phyloP scores from a whole-genome alignment of 2,888 invertebrate species.

The Altica lythri region DNA sequence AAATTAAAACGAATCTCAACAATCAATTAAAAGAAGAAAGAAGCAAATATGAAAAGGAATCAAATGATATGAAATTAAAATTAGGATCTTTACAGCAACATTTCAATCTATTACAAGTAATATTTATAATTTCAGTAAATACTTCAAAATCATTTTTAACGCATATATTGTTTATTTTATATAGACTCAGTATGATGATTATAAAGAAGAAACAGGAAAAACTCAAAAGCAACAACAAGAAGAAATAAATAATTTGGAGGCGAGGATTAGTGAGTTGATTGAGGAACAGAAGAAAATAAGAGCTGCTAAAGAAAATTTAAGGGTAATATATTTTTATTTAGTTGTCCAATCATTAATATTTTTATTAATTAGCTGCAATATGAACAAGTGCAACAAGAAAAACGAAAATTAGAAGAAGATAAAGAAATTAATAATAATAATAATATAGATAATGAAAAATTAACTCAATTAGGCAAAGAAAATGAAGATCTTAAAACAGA shows the following conservation, averaged over 20 bases:
- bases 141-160: too few species aligned
- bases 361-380: constrained; percentile 49
- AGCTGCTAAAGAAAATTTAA: constrained; percentile 53
- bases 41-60: constrained; percentile 58
- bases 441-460: constrained; percentile 46
- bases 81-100: constrained; percentile 63
- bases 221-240: constrained; percentile 58
- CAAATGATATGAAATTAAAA: constrained; percentile 59
- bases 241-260: constrained; percentile 58
- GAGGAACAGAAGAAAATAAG: constrained; percentile 58
- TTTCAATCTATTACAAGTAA: constrained; percentile 56
- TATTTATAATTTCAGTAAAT: not conserved
- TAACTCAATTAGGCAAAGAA: constrained; percentile 47
- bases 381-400: constrained; percentile 50
- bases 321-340: constrained; percentile 48
- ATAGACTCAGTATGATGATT: constrained; percentile 61
- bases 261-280: constrained; percentile 58
- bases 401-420: constrained; percentile 49
- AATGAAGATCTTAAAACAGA: constrained; percentile 48
- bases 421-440: too few species aligned
- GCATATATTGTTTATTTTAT: constrained; percentile 37
- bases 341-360: constrained; percentile 14
- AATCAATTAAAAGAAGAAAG: constrained; percentile 59
- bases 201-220: constrained; percentile 59
- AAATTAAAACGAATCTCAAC: constrained; percentile 59